These are phyloP conservation scores for Rattus rattus DNA, from an alignment of 2,113 vertebrate genomes.

Conservation along the genomic window DNA sequence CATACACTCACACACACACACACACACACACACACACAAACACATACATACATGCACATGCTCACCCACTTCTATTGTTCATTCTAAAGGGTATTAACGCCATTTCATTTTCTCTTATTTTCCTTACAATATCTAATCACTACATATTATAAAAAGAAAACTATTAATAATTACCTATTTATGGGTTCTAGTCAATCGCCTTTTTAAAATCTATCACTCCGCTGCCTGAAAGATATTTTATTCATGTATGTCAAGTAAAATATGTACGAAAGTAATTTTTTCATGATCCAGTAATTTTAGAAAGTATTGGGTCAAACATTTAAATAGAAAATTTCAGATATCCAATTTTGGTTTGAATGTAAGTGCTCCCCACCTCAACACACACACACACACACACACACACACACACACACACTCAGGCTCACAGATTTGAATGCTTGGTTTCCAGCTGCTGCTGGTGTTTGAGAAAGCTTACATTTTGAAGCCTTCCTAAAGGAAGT, in stretches of 20 bases:
- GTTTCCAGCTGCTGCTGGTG: neutral
- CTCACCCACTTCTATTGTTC: neutral
- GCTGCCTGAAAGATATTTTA: neutral
- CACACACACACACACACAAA: too few relatives aligned
- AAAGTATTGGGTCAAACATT: neutral
- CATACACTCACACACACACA: neutral
- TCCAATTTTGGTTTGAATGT: neutral
- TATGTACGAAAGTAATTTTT: neutral
- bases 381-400: neutral
- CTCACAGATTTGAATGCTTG: neutral
- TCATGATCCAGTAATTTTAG: neutral
- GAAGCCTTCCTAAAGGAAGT: neutral
- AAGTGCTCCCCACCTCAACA: neutral
- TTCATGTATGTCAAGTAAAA: neutral
- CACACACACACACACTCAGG: neutral
- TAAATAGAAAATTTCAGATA: neutral
- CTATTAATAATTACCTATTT: neutral
- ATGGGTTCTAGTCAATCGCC: neutral
- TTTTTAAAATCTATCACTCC: neutral
- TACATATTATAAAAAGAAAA: slow-evolving; percentile 20
- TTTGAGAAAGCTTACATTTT: neutral
- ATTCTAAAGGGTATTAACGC: neutral
- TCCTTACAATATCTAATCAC: neutral
- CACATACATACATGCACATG: neutral
- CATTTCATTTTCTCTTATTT: slow-evolving; percentile 1